Evolutionary conservation across 2,797 vertebrate genomes (phyloP).

Genomic region (Acanthopagrus latus): DNA sequence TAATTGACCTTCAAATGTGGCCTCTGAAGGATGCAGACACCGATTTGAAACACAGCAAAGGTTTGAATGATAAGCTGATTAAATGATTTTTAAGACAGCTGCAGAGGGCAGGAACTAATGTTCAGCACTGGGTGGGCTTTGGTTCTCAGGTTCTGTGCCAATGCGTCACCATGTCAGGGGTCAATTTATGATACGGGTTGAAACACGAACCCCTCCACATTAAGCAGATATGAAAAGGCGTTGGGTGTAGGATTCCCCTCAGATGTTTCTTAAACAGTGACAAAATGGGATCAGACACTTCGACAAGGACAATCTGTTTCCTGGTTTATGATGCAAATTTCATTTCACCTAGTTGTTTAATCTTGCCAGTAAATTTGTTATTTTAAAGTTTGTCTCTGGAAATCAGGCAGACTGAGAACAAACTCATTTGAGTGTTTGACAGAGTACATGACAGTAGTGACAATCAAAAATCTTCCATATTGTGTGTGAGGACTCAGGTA

Average conservation of each 20-base stretch:
- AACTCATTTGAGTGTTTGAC: not conserved
- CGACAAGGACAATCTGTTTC: no score
- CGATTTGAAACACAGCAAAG: no score
- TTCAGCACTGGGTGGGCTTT: not conserved
- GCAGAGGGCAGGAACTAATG: rapidly evolving
- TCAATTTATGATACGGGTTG: not conserved
- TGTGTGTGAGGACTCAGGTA: not conserved
- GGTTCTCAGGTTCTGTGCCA: not conserved
- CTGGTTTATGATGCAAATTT: no score
- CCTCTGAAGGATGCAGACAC: no score
- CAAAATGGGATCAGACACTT: not conserved
- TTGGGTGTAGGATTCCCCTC: not conserved
- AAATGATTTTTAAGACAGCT: not conserved
- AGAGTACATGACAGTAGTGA: no score
- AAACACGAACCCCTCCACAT: not conserved
- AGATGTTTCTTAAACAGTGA: not conserved
- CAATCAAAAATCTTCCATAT: not conserved
- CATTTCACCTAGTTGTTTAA: no score
- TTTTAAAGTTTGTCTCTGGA: no score
- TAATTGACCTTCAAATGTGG: no score
- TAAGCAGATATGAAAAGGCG: no score
- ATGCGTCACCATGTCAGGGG: not conserved
- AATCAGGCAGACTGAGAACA: no score
- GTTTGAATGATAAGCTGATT: not conserved
- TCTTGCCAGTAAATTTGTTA: not conserved